phyloP scores from a whole-genome alignment of 2,797 vertebrate species.

The Falco rusticolus region DNA sequence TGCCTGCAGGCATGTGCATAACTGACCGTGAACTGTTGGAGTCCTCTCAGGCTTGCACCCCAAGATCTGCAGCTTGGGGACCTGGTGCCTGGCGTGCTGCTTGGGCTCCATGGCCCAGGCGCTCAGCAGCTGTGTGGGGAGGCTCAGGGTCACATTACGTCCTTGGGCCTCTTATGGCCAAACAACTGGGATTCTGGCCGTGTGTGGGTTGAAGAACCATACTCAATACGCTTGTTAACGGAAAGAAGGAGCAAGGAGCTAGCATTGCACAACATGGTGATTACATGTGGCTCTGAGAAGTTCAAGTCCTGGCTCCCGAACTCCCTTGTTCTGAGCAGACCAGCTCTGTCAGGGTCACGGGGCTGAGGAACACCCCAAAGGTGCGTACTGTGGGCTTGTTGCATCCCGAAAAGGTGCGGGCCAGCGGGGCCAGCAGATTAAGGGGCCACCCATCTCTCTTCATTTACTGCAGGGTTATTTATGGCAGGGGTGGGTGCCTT shows the following conservation, averaged over 20 bases:
- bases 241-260: neutral
- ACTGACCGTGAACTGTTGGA: neutral
- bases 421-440: no score
- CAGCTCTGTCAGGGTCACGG: no score
- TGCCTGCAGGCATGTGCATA: neutral
- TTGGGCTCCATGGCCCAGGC: neutral
- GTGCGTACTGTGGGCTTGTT: neutral
- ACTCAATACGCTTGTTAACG: neutral
- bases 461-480: neutral
- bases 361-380: neutral
- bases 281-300: neutral
- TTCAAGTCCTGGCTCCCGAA: neutral
- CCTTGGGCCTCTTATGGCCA: neutral
- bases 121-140: neutral
- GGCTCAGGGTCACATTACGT: neutral
- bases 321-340: neutral
- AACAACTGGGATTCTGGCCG: neutral
- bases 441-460: neutral
- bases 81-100: neutral
- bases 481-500: neutral
- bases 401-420: neutral
- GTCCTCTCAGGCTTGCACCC: neutral
- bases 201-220: neutral
- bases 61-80: neutral
- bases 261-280: neutral